Percentiles rank a stretch among this genome's conserved stretches.
Conservation (phyloP, 2,113 vertebrate genomes). For the Psittacula cyanocephala region DNA sequence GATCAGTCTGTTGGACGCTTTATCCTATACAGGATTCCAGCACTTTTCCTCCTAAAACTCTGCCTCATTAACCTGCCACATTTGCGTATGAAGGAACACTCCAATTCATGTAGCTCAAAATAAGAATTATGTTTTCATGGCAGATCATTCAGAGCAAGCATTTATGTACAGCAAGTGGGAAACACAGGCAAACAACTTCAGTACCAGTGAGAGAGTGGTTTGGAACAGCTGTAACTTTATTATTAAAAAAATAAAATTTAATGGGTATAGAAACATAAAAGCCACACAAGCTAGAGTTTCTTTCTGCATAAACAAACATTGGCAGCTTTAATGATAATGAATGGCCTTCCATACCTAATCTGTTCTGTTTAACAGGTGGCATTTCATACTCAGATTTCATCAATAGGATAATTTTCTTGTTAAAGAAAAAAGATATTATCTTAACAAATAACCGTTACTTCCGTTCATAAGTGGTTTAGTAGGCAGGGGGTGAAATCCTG, state of each 20-base stretch:
- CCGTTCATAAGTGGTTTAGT: not conserved
- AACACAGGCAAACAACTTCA: not conserved
- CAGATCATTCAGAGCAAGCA: not conserved
- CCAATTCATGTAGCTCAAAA: not conserved
- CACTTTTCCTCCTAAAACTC: not conserved
- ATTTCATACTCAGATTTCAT: constrained; percentile 17
- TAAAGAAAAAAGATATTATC: constrained; percentile 1
- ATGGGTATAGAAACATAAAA: constrained; percentile 14
- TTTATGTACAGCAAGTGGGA: not conserved
- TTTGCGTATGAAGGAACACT: not conserved
- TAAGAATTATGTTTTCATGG: not conserved
- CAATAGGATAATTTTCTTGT: constrained; percentile 1
- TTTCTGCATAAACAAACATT: constrained; percentile 30
- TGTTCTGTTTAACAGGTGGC: constrained; percentile 19
- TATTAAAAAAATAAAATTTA: constrained; percentile 60
- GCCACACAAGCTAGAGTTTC: not conserved
- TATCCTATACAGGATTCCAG: not conserved
- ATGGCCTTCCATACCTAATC: not conserved
- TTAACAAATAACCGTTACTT: constrained; percentile 1
- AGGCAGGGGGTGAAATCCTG: not conserved
- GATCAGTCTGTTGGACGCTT: not conserved
- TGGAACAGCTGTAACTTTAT: constrained; percentile 44
- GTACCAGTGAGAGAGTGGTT: not conserved
- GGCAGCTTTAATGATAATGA: not conserved
- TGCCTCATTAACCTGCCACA: not conserved